Conservation (phyloP, 2,888 invertebrate genomes). For the Aquatica leii region DNA sequence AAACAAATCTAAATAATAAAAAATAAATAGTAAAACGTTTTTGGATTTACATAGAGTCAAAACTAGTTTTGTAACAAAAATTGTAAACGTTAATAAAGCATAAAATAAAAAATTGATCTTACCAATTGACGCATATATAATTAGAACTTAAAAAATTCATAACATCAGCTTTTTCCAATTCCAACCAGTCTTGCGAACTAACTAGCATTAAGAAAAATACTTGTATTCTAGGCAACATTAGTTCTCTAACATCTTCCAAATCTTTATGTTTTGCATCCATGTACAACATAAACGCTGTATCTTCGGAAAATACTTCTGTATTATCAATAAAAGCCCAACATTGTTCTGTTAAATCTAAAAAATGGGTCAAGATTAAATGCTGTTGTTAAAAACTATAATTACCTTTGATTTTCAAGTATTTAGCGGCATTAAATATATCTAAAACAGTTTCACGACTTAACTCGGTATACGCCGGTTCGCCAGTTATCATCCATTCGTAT, state of each 20-base stretch:
- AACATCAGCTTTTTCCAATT: conserved; percentile 71
- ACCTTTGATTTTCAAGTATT: conserved; percentile 76
- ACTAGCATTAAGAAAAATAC: conserved; percentile 80
- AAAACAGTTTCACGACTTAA: conserved; percentile 75
- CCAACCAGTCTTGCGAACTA: conserved; percentile 76
- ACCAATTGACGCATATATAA: conserved; percentile 78
- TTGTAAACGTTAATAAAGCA: too few relatives aligned
- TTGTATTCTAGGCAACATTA: conserved; percentile 78
- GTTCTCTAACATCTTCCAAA: conserved; percentile 70
- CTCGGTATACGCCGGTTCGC: conserved; percentile 69
- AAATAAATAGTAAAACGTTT: too few relatives aligned
- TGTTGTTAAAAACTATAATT: conserved; percentile 16
- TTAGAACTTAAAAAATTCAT: conserved; percentile 74
- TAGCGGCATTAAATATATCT: conserved; percentile 76
- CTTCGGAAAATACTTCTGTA: conserved; percentile 74
- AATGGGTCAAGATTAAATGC: too few relatives aligned
- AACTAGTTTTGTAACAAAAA: too few relatives aligned
- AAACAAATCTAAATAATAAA: too few relatives aligned
- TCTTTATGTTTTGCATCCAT: conserved; percentile 63
- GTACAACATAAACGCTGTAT: conserved; percentile 75
- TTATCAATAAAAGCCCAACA: conserved; percentile 81
- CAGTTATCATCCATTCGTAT: conserved; percentile 84
- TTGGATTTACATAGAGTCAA: too few relatives aligned
- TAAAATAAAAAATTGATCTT: conserved; percentile 46
- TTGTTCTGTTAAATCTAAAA: conserved; percentile 74